Evolutionary conservation across 2,888 invertebrate species (phyloP), one percentile per base, ranked within the genome.

Genomic region (Malthinus flaveolus): DNA sequence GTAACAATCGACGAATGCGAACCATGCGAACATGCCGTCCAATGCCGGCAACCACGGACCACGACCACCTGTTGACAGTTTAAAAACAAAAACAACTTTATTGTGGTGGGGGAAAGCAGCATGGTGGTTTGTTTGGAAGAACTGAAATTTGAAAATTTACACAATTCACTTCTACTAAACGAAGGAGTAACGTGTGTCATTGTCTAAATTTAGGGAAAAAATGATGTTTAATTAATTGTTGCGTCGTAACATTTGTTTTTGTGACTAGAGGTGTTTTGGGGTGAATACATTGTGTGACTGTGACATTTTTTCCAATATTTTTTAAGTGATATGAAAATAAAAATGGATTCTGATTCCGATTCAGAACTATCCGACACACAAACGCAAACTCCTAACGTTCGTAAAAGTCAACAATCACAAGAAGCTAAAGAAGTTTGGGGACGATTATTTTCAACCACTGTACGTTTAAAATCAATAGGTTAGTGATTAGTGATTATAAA

Each of bases 401-500:
- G 6, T 0, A 10, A 31, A 10, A 1, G 33, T 7, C 11, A 31
- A 1, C 36, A 10, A 1, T 45, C 46, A 1, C 53, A 35, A 13
- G 49, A 35, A 12, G 1, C 23, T 3, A n/a, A 11, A 4, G 60
- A 53, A 51, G 63, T 81, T 68, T 84, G 84, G 84, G 84, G 84
- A 44, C 76, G 83, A 68, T 71, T 84, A 36, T 82, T 82, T 68
- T 78, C 79, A 0, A 80, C 78, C 0, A 79, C 80, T 67, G 66
- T 73, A n/a, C 71, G 76, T 49, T 52, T 71, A 10, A 53, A 62
- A 44, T 53, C 71, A 6, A 54, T 73, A 7, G 74, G 75, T 68
- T 64, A 68, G 66, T 61, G 7, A 33, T 3, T 9, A 10, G 7
- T 32, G 10, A 4, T 31, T 1, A 49, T 8, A 35, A 10, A 1